Conservation (phyloP, 2,888 invertebrate genomes). For the Caenorhabditis auriculariae region DNA sequence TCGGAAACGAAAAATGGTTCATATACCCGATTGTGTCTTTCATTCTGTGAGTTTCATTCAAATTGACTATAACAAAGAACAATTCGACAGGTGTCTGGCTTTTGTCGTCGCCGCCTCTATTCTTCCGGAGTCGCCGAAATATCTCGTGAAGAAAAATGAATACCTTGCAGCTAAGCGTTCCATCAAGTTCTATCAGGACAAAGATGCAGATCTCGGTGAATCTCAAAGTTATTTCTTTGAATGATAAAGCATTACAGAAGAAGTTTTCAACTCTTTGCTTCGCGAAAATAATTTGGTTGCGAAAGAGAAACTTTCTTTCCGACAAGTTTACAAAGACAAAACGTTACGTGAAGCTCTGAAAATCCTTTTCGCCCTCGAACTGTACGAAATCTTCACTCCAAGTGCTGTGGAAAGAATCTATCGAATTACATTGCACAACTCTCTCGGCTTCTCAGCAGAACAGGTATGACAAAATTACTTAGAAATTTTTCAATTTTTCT, state of each 20-base stretch:
- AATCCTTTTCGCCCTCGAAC: not conserved
- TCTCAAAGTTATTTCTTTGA: no score
- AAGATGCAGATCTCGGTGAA: slow-evolving; percentile 2
- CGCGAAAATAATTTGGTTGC: no score
- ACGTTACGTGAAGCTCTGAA: no score
- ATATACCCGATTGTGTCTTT: no score
- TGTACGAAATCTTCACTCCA: not conserved
- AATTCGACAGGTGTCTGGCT: slow-evolving; percentile 3
- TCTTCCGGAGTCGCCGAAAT: slow-evolving; percentile 15
- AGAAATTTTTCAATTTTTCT: not conserved
- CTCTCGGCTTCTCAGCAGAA: slow-evolving; percentile 2
- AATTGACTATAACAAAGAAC: no score
- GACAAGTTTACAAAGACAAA: no score
- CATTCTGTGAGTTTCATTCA: no score
- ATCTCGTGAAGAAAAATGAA: slow-evolving; percentile 1
- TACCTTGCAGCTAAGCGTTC: slow-evolving; percentile 6
- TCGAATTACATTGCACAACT: not conserved
- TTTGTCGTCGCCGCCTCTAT: slow-evolving; percentile 1
- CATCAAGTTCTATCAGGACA: slow-evolving; percentile 6
- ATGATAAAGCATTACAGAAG: no score
- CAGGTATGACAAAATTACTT: not conserved
- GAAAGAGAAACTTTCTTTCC: no score
- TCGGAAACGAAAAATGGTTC: no score
- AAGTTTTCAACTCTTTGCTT: no score
- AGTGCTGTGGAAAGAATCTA: slow-evolving; percentile 3